Evolutionary conservation across 1,140 invertebrate species (phyloP).

Genomic region (Microvelia longipes): DNA sequence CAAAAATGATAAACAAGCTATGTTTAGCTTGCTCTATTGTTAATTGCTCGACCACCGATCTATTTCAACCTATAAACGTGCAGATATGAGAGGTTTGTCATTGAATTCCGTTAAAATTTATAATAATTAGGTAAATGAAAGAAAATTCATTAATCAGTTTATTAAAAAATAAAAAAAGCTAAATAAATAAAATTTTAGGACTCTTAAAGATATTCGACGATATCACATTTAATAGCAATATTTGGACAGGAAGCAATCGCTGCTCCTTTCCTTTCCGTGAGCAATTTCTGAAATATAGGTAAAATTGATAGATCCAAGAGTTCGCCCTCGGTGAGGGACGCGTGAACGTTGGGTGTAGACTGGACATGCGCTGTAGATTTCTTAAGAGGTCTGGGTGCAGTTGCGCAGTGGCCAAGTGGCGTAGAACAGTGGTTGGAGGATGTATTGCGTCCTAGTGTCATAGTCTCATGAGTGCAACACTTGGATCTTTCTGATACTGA

Average conservation of each 20-base stretch:
- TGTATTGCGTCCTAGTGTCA: constrained; percentile 11
- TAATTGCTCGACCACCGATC: too few species aligned
- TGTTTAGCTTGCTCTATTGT: too few species aligned
- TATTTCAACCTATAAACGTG: too few species aligned
- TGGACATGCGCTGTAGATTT: constrained; percentile 35
- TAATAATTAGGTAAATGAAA: too few species aligned
- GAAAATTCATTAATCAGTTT: too few species aligned
- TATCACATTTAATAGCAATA: constrained; percentile 89
- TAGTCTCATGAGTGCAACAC: constrained; percentile 25
- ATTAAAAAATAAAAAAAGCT: too few species aligned
- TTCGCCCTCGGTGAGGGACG: constrained; percentile 65
- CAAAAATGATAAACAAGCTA: too few species aligned
- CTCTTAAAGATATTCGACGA: constrained; percentile 80
- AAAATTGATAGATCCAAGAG: constrained; percentile 64
- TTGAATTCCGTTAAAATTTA: too few species aligned
- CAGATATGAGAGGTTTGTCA: too few species aligned
- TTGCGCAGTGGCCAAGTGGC: not conserved
- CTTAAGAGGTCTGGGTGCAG: constrained; percentile 17
- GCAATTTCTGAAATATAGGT: constrained; percentile 77
- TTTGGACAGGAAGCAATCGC: constrained; percentile 79
- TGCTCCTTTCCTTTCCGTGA: constrained; percentile 62
- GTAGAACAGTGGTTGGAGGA: constrained; percentile 13
- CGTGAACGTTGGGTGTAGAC: constrained; percentile 35
- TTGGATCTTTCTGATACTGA: constrained; percentile 36
- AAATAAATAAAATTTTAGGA: too few species aligned